A percentile compares a stretch with the other conserved stretches of the same genome.
Conservation (phyloP, 1,140 invertebrate species). For the Hestina assimilis region DNA sequence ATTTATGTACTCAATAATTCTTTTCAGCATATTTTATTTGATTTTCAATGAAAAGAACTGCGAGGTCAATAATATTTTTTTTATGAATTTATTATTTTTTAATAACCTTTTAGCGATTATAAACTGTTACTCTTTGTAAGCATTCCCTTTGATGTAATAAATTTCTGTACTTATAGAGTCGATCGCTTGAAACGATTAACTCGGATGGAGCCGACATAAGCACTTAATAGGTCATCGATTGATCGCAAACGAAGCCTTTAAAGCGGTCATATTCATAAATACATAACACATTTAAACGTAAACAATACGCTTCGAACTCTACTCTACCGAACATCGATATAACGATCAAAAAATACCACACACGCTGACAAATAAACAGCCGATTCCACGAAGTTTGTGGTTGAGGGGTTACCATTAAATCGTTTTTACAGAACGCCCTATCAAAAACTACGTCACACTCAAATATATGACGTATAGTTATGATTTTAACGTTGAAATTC, state of each 20-base stretch:
- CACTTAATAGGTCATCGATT: conserved; percentile 24
- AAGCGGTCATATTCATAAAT: conserved; percentile 9
- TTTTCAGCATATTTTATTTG: neutral
- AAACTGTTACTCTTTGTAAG: conserved; percentile 1
- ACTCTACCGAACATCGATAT: conserved; percentile 31
- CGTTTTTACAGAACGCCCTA: neutral
- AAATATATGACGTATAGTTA: conserved; percentile 12
- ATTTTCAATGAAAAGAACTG: neutral
- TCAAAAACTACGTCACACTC: conserved; percentile 1
- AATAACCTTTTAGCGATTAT: neutral
- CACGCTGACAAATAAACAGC: conserved; percentile 55
- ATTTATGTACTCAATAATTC: no score
- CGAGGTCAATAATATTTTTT: neutral
- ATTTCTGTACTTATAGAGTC: conserved; percentile 9
- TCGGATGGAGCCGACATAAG: conserved; percentile 9
- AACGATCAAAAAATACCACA: conserved; percentile 51
- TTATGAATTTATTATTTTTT: neutral
- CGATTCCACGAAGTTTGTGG: conserved; percentile 45
- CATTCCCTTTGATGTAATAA: conserved; percentile 12
- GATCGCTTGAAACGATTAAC: conserved; percentile 28
- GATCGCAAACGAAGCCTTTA: conserved; percentile 11
- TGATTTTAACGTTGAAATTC: conserved; percentile 23
- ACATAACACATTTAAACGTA: conserved; percentile 7
- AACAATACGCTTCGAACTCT: conserved; percentile 20
- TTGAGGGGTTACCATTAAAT: conserved; percentile 25